Conservation (phyloP, 37 sponge, comb jelly and placozoan genomes). For the Halichondria panicea region DNA sequence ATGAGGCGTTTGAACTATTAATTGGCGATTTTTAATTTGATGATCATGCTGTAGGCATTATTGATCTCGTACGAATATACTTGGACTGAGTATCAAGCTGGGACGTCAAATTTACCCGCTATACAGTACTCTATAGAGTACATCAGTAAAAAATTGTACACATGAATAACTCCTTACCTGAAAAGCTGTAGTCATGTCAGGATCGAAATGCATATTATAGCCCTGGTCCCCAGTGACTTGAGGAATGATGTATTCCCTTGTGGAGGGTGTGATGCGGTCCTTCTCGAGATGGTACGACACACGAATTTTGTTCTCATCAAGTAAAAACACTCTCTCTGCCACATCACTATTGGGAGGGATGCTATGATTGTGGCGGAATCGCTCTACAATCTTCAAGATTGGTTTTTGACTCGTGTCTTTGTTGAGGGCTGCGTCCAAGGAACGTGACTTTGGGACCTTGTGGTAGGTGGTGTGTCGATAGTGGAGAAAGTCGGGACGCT, state of each 20-base stretch:
- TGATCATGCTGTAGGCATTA: too few species aligned
- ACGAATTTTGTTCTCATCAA: slow-evolving; percentile 67
- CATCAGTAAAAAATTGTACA: too few species aligned
- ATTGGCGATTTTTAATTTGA: too few species aligned
- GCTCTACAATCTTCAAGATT: slow-evolving; percentile 69
- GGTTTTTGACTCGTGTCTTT: slow-evolving; percentile 23
- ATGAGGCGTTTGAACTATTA: too few species aligned
- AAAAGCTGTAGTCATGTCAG: slow-evolving; percentile 44
- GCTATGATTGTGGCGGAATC: slow-evolving; percentile 70
- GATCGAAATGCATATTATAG: slow-evolving; percentile 33
- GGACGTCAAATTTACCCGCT: too few species aligned
- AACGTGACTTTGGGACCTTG: slow-evolving; percentile 30
- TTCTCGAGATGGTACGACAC: slow-evolving; percentile 86
- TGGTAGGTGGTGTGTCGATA: slow-evolving; percentile 62
- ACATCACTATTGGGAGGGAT: slow-evolving; percentile 77
- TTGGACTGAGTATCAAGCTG: too few species aligned
- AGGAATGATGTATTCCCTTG: slow-evolving; percentile 74
- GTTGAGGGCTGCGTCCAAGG: slow-evolving; percentile 54
- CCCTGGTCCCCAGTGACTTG: slow-evolving; percentile 60
- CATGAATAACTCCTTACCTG: slow-evolving; percentile 19
- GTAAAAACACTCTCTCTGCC: slow-evolving; percentile 66
- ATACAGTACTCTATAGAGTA: too few species aligned
- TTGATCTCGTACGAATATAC: too few species aligned
- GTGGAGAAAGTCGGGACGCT: slow-evolving; percentile 79
- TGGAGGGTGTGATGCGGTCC: slow-evolving; percentile 76